A percentile compares a stretch with the other conserved stretches of the same genome.
Conservation (phyloP, 1,140 invertebrate genomes). For the Ectropis grisescens region DNA sequence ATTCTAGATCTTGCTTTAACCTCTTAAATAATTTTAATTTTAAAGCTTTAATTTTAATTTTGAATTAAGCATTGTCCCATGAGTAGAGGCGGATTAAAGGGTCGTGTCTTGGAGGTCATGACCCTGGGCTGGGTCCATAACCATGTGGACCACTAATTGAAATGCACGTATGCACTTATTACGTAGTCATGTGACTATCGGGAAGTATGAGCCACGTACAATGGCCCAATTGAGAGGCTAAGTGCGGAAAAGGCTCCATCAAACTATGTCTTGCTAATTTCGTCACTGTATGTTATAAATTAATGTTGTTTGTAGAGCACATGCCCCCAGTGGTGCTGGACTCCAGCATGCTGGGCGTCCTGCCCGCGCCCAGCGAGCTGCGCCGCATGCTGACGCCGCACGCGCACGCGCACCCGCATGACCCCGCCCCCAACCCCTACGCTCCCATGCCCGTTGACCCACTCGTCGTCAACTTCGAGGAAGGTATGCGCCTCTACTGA, state of each 20-base stretch:
- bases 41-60: no score
- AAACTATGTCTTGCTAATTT: no score
- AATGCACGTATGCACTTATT: no score
- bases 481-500: constrained; percentile 83
- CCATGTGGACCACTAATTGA: no score
- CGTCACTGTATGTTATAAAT: neutral
- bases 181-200: no score
- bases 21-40: no score
- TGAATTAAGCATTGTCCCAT: no score
- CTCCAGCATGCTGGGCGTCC: constrained; percentile 44
- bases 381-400: constrained; percentile 29
- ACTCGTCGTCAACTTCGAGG: constrained; percentile 81
- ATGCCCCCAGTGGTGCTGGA: constrained; percentile 38
- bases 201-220: no score
- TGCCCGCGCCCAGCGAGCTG: constrained; percentile 17
- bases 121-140: no score
- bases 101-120: neutral
- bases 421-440: constrained; percentile 34
- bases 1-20: neutral
- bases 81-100: neutral
- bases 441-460: constrained; percentile 71
- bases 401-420: constrained; percentile 22
- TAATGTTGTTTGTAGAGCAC: neutral
- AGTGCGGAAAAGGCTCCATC: no score
- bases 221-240: no score